phyloP scores from a whole-genome alignment of 64 coral and sea anemone genomes.

The Stichodactyla helianthus region DNA sequence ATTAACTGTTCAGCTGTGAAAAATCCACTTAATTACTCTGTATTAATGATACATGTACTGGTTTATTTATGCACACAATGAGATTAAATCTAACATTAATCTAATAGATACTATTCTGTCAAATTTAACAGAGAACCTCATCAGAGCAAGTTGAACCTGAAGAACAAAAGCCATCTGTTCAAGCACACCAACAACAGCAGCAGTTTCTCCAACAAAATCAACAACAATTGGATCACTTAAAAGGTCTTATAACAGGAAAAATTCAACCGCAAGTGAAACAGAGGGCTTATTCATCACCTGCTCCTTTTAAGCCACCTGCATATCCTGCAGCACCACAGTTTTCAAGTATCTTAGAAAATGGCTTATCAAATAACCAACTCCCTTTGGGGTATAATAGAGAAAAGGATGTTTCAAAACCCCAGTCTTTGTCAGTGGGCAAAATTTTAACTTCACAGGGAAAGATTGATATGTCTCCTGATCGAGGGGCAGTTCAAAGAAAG shows the following conservation, averaged over 20 bases:
- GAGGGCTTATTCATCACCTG: constrained; percentile 16
- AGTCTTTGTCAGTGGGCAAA: background rate
- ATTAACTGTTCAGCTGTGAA: no score
- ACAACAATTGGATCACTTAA: constrained; percentile 23
- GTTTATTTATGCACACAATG: no score
- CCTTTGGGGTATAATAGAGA: background rate
- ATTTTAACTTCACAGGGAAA: background rate
- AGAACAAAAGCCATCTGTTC: constrained; percentile 15
- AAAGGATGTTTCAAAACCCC: background rate
- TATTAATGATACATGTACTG: no score
- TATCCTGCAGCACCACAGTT: background rate
- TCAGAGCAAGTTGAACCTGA: background rate
- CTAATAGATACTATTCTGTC: no score
- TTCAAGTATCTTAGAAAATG: constrained; percentile 7
- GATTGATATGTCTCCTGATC: constrained; percentile 9
- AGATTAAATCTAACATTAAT: no score
- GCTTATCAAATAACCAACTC: background rate
- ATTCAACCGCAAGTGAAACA: background rate
- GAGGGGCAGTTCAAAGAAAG: constrained; percentile 37
- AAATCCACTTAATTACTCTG: no score
- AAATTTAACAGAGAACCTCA: constrained; percentile 1
- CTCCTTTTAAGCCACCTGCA: background rate
- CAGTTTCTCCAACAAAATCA: constrained; percentile 49
- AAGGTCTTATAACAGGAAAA: constrained; percentile 12
- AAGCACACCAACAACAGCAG: constrained; percentile 31